These are phyloP conservation scores for Chymomyza fuscimana DNA, from an alignment of 2,888 invertebrate genomes.

Conservation along the genomic window DNA sequence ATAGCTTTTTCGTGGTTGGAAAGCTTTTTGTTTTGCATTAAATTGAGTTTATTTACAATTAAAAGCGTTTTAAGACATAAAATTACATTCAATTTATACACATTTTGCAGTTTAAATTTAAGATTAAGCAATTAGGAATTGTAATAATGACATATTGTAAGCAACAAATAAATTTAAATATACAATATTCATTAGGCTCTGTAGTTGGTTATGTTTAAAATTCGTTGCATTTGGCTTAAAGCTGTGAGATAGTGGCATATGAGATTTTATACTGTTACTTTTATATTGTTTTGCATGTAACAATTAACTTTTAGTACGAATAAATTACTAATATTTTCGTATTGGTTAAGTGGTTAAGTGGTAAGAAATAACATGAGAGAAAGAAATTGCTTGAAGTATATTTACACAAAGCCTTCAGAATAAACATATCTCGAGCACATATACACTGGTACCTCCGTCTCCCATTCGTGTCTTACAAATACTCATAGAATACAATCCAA, in stretches of 20 bases:
- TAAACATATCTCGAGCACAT: constrained; percentile 22
- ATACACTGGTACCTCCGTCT: not conserved
- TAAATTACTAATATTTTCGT: not conserved
- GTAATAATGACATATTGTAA: constrained; percentile 40
- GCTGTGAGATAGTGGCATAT: constrained; percentile 32
- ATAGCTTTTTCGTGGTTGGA: not conserved
- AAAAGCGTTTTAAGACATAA: constrained; percentile 63
- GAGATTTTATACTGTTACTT: constrained; percentile 3
- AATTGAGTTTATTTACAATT: constrained; percentile 64
- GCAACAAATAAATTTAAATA: constrained; percentile 29
- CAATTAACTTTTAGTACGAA: not conserved
- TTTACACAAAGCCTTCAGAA: constrained; percentile 35
- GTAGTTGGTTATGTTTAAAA: constrained; percentile 49
- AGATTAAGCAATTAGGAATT: constrained; percentile 62
- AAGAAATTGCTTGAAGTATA: not conserved
- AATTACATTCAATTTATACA: constrained; percentile 43
- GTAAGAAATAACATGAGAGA: not conserved
- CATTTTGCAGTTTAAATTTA: constrained; percentile 35
- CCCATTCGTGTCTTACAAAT: constrained; percentile 80
- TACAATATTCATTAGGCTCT: constrained; percentile 24
- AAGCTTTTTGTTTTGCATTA: not conserved
- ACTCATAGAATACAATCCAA: constrained; percentile 88
- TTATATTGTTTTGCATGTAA: not conserved
- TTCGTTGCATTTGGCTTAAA: constrained; percentile 52
- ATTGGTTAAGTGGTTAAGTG: not conserved